Base-by-base conservation (phyloP, 2,797 vertebrate species). In the Syndactyla subalaris region DNA sequence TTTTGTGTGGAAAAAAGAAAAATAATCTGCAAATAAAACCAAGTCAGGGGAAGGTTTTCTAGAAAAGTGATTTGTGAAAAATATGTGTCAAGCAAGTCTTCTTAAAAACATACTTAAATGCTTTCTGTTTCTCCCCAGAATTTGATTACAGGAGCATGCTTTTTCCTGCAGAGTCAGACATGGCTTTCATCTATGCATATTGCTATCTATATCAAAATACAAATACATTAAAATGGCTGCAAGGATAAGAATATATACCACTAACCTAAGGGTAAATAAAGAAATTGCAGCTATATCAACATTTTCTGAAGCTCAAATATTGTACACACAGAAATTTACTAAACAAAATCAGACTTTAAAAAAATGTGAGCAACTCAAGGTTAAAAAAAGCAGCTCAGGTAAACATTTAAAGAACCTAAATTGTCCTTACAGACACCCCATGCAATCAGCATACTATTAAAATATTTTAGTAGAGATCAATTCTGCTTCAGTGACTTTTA, bases 21-120 rank as follows among this genome's bases (percentile, higher is more conserved):
- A 24, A 11, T 9, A 22, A 11, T 8, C 41, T 63, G 29, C 34
- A 65, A 65, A 48, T 49, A 74, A 85, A 87, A 62, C 12, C 22
- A 72, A 63, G 93, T 78, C 39, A 91, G 74, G 92, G 78, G 63
- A 83, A 85, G 65, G 26, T 95, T 92, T 92, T 65, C 24, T 54
- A 85, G 73, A 67, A 63, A 78, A 95, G 68, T 52, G 34, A 77
- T 94, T 96, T 84, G 59, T 85, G 90, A 57, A 88, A 89, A 85
- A 70, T 26, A 58, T 1, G 2, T 54, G 3, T 76, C 49, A 77
- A 52, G 27, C 16, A 90, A 79, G 4, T 36, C 38, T 74, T 87
- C 57, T 77, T 26, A 9, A 83, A 94, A 85, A 54, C 19, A 22
- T 61, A 30, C 15, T 41, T 59, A 51, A 26, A 43, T 51, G 5